A percentile compares a stretch with the other conserved stretches of the same genome.
These are phyloP conservation scores for Leptarthrus brevirostris DNA, from an alignment of 2,888 invertebrate genomes.

Conservation along the genomic window DNA sequence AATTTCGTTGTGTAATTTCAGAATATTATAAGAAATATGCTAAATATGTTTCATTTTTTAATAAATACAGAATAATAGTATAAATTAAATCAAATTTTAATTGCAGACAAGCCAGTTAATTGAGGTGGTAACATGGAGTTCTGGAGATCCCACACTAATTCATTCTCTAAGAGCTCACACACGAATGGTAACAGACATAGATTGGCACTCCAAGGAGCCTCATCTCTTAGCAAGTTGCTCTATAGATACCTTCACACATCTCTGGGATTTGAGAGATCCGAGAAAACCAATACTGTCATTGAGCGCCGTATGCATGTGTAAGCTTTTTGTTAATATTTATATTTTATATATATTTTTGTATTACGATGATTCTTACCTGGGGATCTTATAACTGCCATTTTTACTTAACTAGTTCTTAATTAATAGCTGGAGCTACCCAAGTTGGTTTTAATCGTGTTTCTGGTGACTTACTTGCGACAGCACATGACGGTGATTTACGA, in stretches of 20 bases:
- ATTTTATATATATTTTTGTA: too few relatives aligned
- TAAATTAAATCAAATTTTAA: too few relatives aligned
- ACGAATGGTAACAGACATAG: conserved; percentile 87
- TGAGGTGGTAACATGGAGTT: conserved; percentile 85
- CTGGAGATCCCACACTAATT: conserved; percentile 77
- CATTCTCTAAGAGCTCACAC: conserved; percentile 84
- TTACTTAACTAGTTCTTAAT: not conserved
- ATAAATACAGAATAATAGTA: too few relatives aligned
- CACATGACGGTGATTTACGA: conserved; percentile 95
- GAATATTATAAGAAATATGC: too few relatives aligned
- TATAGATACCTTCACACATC: conserved; percentile 91
- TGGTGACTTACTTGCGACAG: conserved; percentile 87
- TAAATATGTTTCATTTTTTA: too few relatives aligned
- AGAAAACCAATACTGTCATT: conserved; percentile 85
- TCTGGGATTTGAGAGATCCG: conserved; percentile 92
- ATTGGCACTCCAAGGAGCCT: conserved; percentile 87
- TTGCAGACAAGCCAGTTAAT: conserved; percentile 85
- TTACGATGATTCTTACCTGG: too few relatives aligned
- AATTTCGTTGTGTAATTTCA: too few relatives aligned
- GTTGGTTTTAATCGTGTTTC: conserved; percentile 93
- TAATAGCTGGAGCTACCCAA: conserved; percentile 87
- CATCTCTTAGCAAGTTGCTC: conserved; percentile 88
- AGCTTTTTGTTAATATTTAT: conserved; percentile 32
- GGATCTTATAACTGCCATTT: not conserved
- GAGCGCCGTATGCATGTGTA: conserved; percentile 84